Evolutionary conservation across 2,888 invertebrate species (phyloP).

Genomic region (Chloroclystis v-ata): DNA sequence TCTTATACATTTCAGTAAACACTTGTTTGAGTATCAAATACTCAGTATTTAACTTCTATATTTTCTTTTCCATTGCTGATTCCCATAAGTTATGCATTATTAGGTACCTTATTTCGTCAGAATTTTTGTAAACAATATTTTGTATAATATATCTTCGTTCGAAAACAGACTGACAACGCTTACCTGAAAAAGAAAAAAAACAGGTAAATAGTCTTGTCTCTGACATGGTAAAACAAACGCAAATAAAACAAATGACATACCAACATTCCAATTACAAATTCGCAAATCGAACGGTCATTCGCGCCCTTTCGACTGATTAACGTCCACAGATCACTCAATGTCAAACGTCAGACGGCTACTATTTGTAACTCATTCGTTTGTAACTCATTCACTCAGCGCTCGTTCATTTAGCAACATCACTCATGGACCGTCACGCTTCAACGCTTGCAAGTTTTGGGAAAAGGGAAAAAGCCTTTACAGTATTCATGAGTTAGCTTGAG

Average conservation of each 20-base stretch:
- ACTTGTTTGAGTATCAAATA: background rate
- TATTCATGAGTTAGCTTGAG: background rate
- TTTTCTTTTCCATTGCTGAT: no score
- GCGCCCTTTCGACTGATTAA: conserved; percentile 43
- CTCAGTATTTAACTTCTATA: no score
- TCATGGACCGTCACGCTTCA: conserved; percentile 18
- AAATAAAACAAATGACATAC: conserved; percentile 9
- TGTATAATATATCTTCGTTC: background rate
- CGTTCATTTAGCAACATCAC: conserved; percentile 52
- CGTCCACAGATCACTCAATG: conserved; percentile 54
- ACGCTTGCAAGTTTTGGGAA: background rate
- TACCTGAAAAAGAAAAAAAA: conserved; percentile 1
- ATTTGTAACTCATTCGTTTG: conserved; percentile 6
- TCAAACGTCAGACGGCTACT: conserved; percentile 50
- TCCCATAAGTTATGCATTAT: no score
- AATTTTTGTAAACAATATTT: no score
- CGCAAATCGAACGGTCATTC: conserved; percentile 31
- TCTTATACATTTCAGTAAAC: no score
- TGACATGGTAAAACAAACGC: background rate
- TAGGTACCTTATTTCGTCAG: background rate
- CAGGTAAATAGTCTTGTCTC: no score
- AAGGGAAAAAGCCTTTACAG: background rate
- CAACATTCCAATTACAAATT: conserved; percentile 30
- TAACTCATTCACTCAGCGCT: conserved; percentile 47
- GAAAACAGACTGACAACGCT: background rate